These are phyloP conservation scores for Lasius fuliginosus DNA, from an alignment of 2,888 invertebrate genomes.

Conservation along the genomic window DNA sequence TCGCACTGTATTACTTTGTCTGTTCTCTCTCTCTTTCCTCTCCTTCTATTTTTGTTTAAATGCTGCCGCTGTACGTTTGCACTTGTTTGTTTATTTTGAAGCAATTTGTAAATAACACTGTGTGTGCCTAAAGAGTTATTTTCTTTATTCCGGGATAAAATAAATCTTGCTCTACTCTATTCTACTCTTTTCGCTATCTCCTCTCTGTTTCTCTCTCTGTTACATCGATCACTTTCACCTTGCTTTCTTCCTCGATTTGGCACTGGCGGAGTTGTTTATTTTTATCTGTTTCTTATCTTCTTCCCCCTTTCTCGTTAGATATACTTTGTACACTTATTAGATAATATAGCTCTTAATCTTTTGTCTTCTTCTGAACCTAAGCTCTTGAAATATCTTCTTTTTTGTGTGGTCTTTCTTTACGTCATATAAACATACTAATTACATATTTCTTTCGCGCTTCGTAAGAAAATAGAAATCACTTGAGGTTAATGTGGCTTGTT, in stretches of 20 bases:
- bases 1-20: constrained; percentile 46
- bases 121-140: constrained; percentile 29
- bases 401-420: constrained; percentile 72
- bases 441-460: constrained; percentile 79
- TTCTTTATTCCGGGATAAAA: constrained; percentile 30
- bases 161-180: constrained; percentile 59
- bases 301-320: constrained; percentile 75
- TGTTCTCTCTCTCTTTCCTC: constrained; percentile 55
- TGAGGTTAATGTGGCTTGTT: constrained; percentile 87
- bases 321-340: constrained; percentile 86
- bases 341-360: constrained; percentile 80
- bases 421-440: constrained; percentile 86
- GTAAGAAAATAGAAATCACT: constrained; percentile 87
- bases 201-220: constrained; percentile 59
- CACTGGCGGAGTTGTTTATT: constrained; percentile 85
- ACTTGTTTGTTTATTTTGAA: constrained; percentile 23
- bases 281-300: constrained; percentile 68
- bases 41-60: constrained; percentile 46
- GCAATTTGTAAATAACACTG: constrained; percentile 39
- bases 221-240: constrained; percentile 67
- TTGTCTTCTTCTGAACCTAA: constrained; percentile 79
- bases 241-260: constrained; percentile 82
- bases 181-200: constrained; percentile 50
- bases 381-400: constrained; percentile 79
- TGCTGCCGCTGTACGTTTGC: constrained; percentile 14